Evolutionary conservation across 2,113 vertebrate genomes (phyloP).

Genomic region (Paramormyrops kingsleyae): DNA sequence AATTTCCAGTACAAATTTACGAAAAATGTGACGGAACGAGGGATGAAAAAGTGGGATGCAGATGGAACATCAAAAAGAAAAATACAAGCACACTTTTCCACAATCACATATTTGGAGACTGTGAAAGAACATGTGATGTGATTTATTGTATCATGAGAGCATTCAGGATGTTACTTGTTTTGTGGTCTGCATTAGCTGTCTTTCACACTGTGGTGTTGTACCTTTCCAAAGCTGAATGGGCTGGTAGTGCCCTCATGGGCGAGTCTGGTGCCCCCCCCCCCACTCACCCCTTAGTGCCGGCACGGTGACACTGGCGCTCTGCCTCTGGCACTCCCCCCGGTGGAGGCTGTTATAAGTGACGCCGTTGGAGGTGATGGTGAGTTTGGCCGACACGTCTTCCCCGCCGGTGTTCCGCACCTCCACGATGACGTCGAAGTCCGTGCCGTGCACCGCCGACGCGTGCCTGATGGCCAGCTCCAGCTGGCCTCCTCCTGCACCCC

Average conservation of each 20-base stretch:
- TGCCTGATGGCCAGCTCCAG: conserved; percentile 58
- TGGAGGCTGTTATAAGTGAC: conserved; percentile 57
- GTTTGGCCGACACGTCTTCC: conserved; percentile 37
- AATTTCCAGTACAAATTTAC: neutral
- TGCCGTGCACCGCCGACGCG: conserved; percentile 54
- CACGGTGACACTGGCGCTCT: conserved; percentile 41
- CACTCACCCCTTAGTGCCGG: conserved; percentile 46
- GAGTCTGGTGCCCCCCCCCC: neutral
- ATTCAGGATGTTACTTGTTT: neutral
- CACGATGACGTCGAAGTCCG: conserved; percentile 65
- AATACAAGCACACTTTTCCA: neutral
- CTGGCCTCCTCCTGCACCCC: conserved; percentile 10
- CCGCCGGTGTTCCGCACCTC: conserved; percentile 54
- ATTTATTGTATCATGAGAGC: neutral
- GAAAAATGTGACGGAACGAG: neutral
- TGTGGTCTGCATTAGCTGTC: neutral
- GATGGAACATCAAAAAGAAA: neutral
- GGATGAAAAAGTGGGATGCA: neutral
- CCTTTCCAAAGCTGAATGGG: neutral
- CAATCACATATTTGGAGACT: neutral
- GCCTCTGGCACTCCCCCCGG: conserved; percentile 49
- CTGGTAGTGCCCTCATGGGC: neutral
- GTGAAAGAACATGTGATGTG: neutral
- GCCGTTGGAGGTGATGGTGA: conserved; percentile 47
- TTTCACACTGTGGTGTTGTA: neutral